Base-by-base conservation (phyloP, 2,797 vertebrate genomes). In the Tenualosa thibaudeaui region DNA sequence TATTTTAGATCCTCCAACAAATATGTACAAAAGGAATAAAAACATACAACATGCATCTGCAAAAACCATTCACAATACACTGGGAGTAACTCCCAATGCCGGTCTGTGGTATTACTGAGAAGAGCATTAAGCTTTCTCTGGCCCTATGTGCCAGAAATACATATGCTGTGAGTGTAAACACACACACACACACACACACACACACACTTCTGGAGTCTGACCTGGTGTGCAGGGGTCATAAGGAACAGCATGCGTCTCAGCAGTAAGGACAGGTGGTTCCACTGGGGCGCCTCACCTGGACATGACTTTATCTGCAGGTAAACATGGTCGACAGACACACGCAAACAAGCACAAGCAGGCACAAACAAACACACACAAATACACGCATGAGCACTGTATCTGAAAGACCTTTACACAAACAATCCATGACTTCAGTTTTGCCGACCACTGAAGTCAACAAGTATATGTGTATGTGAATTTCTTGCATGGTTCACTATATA, bases 211-310 rank as follows among this genome's bases (percentile, higher is more conserved):
- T 68, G 43, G 2, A 40, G 15, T 89, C 90, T 90, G 82, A 95
- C 98, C 97, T 99, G 98, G 75, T 99, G 97, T 83, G 92, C 91
- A 5, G 96, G 94, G 0, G 96, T 96, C 97, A 98, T 96, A 84
- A 99, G 93, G 89, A 98, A 98, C 83, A 98, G 92, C 93, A 99
- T 94, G 26, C 98, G 96, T 87, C 93, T 95, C 75, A 99, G 91
- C 37, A 99, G 93, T 82, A 96, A 84, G 26, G 95, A 94, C 87
- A 99, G 89, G 88, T 95, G 95, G 91, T 88, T 88, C 17, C 92
- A 86, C 90, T 96, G 96, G 85, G 94, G 93, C 90, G 94, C 94
- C 46, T 95, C 94, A 49, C 88, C 86, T 62, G 93, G 91, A 91
- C 96, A 96, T 8, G 90, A 93, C 90, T 96, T 98, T 83, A 98